A percentile compares a stretch with the other conserved stretches of the same genome.
phyloP scores from a whole-genome alignment of 1,140 invertebrate genomes.

The Rhizoglyphus robini region DNA sequence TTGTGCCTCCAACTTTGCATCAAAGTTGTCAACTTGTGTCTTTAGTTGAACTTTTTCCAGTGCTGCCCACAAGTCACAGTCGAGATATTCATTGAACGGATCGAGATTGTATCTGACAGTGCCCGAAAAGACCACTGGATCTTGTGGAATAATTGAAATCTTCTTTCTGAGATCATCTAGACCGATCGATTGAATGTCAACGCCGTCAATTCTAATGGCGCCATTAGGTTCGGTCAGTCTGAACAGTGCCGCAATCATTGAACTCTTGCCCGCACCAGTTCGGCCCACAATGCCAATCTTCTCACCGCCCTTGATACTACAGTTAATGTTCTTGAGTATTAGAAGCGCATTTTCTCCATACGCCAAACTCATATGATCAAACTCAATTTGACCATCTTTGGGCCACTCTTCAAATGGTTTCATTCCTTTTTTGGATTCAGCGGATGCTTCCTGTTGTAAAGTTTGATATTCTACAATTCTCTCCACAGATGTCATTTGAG shows the following conservation, averaged over 20 bases:
- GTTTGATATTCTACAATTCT: conserved; percentile 60
- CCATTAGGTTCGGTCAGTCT: conserved; percentile 55
- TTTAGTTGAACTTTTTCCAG: conserved; percentile 29
- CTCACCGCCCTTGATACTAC: conserved; percentile 33
- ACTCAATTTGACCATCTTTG: conserved; percentile 46
- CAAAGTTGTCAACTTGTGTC: conserved; percentile 23
- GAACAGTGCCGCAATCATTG: conserved; percentile 65
- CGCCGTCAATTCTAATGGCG: conserved; percentile 31
- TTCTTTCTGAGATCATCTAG: conserved; percentile 23
- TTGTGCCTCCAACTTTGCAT: conserved; percentile 26
- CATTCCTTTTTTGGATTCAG: conserved; percentile 38
- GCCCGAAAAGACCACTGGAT: conserved; percentile 37
- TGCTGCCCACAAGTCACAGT: conserved; percentile 30
- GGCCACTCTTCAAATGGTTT: conserved; percentile 56
- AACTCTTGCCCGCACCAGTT: conserved; percentile 82
- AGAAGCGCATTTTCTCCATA: conserved; percentile 47
- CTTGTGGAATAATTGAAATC: conserved; percentile 49
- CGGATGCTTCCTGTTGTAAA: conserved; percentile 46
- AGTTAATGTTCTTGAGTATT: conserved; percentile 36
- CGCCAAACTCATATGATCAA: conserved; percentile 47
- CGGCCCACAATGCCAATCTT: conserved; percentile 72
- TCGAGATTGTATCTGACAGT: conserved; percentile 34
- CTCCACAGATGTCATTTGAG: conserved; percentile 70
- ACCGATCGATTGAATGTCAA: conserved; percentile 31
- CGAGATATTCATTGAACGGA: conserved; percentile 28